Evolutionary conservation across 2,797 vertebrate species (phyloP), one percentile per base, ranked within the genome.

Genomic region (Balearica regulorum): DNA sequence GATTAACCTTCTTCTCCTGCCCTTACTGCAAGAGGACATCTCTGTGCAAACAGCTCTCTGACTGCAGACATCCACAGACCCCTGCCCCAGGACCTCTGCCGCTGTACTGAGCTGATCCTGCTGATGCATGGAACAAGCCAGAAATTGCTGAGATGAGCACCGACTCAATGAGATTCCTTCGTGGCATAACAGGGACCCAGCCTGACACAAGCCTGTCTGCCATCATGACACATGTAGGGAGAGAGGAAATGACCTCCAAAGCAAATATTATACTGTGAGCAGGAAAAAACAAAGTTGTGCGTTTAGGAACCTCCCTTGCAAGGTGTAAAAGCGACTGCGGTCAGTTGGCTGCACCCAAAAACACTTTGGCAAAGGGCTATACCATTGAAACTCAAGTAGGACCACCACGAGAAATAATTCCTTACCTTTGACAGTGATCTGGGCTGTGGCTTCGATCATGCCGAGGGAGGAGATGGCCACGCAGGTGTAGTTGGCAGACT

Each of bases 401-500:
- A 86, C 16, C 29, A 51, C 9, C 9, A 19, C 0, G 1, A 71
- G 11, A 8, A 89, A 3, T 26, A 77, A 71, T 13, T 73, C 12
- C 86, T 95, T 96, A 97, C 99, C 99, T 99, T 99, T 99, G 88
- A 99, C 99, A 12, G 98, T 99, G 97, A 99, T 99, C 97, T 99
- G 99, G 51, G 99, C 99, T 0, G 98, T 99, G 86, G 99, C 99
- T 94, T 99, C 99, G 1, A 99, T 99, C 98, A 99, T 98, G 54
- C 99, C 99, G 19, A 99, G 97, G 0, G 99, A 99, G 46, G 99
- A 99, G 83, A 99, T 99, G 94, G 99, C 99, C 97, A 99, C 98
- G 3, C 99, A 99, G 90, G 99, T 99, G 96, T 99, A 99, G 98
- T 99, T 99, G 96, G 98, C 98, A 0, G 99, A 99, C 35, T 99